A percentile compares a stretch with the other conserved stretches of the same genome.
phyloP scores from a whole-genome alignment of 2,113 vertebrate genomes.

The Otocyon megalotis region DNA sequence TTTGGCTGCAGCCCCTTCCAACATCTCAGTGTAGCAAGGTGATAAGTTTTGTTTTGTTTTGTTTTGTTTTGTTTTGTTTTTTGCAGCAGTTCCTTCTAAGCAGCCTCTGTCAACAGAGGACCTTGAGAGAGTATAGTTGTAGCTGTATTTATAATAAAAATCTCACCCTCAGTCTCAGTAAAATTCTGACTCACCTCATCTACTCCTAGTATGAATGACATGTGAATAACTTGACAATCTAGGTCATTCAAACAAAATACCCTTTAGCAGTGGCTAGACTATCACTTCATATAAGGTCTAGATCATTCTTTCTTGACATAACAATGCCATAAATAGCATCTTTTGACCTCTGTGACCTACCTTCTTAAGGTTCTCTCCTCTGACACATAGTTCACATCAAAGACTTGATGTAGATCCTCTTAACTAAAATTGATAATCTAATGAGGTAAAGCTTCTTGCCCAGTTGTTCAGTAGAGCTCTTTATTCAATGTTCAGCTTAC shows the following conservation, averaged over 20 bases:
- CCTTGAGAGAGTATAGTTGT: constrained; percentile 2
- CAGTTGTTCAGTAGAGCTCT: constrained; percentile 22
- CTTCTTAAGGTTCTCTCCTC: constrained; percentile 7
- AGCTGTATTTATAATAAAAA: constrained; percentile 55
- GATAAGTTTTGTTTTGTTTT: not conserved
- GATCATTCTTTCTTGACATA: constrained; percentile 64
- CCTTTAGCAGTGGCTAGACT: constrained; percentile 28
- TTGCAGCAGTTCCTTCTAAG: constrained; percentile 9
- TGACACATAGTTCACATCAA: constrained; percentile 40
- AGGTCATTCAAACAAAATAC: constrained; percentile 54
- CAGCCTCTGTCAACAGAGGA: constrained; percentile 21
- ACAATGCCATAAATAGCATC: constrained; percentile 44
- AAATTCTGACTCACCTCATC: constrained; percentile 52
- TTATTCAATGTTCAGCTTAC: constrained; percentile 21
- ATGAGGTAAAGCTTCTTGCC: not conserved
- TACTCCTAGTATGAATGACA: constrained; percentile 51
- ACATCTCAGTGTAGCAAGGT: not conserved
- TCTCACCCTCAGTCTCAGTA: constrained; percentile 33
- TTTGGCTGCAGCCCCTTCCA: not conserved
- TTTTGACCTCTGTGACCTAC: constrained; percentile 27
- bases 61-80: not conserved
- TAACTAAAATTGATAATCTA: constrained; percentile 41
- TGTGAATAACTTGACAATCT: constrained; percentile 59
- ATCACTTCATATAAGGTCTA: constrained; percentile 60
- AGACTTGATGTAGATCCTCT: constrained; percentile 51